Conservation (phyloP, 2,888 invertebrate genomes). For the Drosophila eohydei region DNA sequence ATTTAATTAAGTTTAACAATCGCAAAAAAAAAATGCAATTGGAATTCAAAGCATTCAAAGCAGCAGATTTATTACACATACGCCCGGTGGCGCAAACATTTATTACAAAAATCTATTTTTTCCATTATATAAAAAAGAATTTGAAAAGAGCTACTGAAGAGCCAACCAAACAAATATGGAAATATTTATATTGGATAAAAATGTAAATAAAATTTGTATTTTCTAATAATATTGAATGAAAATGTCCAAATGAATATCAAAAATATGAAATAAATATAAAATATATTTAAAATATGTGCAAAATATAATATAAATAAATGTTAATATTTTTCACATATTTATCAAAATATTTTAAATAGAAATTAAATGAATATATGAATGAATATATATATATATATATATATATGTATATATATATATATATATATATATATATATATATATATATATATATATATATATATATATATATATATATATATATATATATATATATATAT, state of each 20-base stretch:
- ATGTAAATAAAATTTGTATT: neutral
- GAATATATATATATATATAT: no score
- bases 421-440: no score
- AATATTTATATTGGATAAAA: neutral
- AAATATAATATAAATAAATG: neutral
- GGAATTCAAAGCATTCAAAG: neutral
- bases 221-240: neutral
- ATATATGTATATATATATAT: no score
- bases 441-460: no score
- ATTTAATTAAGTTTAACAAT: slow-evolving; percentile 12
- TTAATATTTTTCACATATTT: neutral
- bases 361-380: no score
- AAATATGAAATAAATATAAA: neutral
- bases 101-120: neutral
- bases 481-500: no score
- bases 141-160: neutral
- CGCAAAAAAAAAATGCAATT: neutral
- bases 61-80: neutral
- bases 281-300: neutral
- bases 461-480: no score
- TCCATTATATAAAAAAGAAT: neutral
- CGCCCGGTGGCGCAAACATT: neutral
- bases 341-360: neutral
- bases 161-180: neutral
- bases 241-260: neutral